Percentiles rank a stretch among this genome's conserved stretches.
Conservation (phyloP, 2,888 invertebrate genomes). For the Meteorus cinctellus region DNA sequence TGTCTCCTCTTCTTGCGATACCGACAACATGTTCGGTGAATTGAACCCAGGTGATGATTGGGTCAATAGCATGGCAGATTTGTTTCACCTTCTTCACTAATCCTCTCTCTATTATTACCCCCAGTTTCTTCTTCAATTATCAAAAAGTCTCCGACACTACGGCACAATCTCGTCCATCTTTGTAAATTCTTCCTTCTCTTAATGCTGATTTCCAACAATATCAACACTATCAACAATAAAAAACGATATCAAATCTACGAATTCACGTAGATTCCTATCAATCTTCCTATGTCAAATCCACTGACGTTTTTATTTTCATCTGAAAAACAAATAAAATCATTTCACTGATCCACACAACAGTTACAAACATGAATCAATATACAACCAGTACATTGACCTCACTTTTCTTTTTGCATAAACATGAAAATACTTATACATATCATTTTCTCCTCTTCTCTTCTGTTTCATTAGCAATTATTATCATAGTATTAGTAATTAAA, state of each 20-base stretch:
- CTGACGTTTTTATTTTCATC: constrained; percentile 70
- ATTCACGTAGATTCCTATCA: background rate
- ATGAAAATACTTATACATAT: background rate
- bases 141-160: constrained; percentile 47
- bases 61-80: constrained; percentile 65
- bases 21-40: constrained; percentile 80
- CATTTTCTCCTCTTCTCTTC: too few relatives aligned
- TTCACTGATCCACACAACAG: background rate
- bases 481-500: constrained; percentile 25
- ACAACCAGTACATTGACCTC: background rate
- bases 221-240: too few relatives aligned
- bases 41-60: constrained; percentile 65
- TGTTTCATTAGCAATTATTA: background rate
- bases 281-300: constrained; percentile 67
- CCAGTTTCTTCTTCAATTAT: background rate
- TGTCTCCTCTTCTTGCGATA: constrained; percentile 82
- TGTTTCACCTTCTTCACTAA: background rate
- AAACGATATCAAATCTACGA: constrained; percentile 20
- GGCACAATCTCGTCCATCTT: constrained; percentile 53
- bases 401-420: background rate
- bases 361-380: too few relatives aligned
- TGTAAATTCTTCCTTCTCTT: background rate
- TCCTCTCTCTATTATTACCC: background rate
- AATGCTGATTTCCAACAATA: background rate
- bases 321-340: constrained; percentile 52